Evolutionary conservation across 1,140 invertebrate species (phyloP).

Genomic region (Lamellibrachia luymesi): DNA sequence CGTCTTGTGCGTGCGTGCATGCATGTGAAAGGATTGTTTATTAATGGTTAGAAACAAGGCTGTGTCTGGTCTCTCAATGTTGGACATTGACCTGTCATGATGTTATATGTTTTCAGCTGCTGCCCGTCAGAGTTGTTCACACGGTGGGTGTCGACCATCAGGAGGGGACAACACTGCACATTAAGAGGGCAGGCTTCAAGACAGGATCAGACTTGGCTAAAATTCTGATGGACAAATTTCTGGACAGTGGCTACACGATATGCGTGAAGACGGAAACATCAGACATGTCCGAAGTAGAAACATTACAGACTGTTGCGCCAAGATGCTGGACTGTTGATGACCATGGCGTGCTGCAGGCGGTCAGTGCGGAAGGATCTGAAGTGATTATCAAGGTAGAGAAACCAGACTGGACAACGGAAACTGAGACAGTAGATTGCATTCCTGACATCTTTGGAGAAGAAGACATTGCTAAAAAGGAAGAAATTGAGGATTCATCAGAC

Average conservation of each 20-base stretch:
- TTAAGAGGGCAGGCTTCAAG: not conserved
- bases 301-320: not conserved
- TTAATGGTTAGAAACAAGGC: no score
- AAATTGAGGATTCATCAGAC: not conserved
- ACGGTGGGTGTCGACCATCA: not conserved
- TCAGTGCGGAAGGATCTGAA: not conserved
- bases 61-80: no score
- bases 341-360: not conserved
- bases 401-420: not conserved
- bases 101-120: not conserved
- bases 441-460: not conserved
- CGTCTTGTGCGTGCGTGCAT: no score
- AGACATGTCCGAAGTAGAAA: not conserved
- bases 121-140: not conserved
- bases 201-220: not conserved
- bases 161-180: not conserved
- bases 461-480: not conserved
- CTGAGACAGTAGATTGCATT: not conserved
- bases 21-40: no score
- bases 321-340: not conserved
- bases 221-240: no score
- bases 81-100: not conserved
- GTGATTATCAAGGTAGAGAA: not conserved
- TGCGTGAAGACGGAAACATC: not conserved
- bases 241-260: not conserved